A percentile compares a stretch with the other conserved stretches of the same genome.
phyloP scores from a whole-genome alignment of 92 coral and sea anemone species.

The Heliopora coerulea region DNA sequence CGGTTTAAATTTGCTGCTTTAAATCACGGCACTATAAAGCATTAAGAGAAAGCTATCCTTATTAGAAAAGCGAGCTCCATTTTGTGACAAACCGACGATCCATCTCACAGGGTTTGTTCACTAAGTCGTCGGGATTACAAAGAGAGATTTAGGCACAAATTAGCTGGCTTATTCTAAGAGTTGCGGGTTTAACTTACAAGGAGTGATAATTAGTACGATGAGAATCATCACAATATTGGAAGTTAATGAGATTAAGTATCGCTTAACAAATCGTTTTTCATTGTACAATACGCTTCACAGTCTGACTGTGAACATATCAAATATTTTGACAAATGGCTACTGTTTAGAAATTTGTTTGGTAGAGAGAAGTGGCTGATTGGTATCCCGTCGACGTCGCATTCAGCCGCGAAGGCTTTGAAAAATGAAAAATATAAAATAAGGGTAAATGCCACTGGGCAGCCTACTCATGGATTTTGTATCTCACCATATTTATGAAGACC shows the following conservation, averaged over 20 bases:
- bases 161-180: constrained; percentile 6
- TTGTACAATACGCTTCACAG: background rate
- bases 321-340: background rate
- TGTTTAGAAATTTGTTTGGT: no score
- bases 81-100: background rate
- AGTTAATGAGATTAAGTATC: background rate
- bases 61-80: background rate
- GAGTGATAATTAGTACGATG: background rate
- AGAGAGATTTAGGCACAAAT: background rate
- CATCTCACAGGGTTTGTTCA: background rate
- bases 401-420: no score
- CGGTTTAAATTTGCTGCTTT: no score
- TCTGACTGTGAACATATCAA: background rate
- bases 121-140: constrained; percentile 3
- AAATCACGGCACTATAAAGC: no score
- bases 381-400: no score
- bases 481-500: no score
- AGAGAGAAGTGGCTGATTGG: no score
- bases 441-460: no score
- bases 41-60: no score
- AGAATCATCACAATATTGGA: background rate
- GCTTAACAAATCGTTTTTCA: background rate
- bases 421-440: no score
- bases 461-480: no score
- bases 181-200: constrained; percentile 11